Conservation (phyloP, 2,797 vertebrate species). For the Cichlasoma orientale region DNA sequence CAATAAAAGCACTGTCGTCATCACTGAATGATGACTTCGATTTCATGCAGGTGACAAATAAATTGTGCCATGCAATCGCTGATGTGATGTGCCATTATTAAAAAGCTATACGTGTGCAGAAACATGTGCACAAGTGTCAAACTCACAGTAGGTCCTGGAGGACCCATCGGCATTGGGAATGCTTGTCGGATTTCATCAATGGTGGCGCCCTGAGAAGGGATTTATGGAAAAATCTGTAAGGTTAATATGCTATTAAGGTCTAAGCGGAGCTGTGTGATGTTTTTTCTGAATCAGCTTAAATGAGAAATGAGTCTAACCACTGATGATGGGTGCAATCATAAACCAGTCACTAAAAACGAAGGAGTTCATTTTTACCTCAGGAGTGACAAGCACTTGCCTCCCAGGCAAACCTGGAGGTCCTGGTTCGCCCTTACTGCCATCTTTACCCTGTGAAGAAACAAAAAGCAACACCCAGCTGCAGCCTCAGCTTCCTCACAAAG, state of each 20-base stretch:
- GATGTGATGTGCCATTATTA: slow-evolving; percentile 29
- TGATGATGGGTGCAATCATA: not conserved
- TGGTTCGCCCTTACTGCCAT: slow-evolving; percentile 78
- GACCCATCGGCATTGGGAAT: slow-evolving; percentile 81
- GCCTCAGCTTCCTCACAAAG: not conserved
- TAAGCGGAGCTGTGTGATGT: not conserved
- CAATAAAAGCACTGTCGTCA: slow-evolving; percentile 22
- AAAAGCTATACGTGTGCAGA: slow-evolving; percentile 12
- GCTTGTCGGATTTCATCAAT: slow-evolving; percentile 76
- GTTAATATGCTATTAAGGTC: not conserved
- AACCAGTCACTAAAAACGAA: not conserved
- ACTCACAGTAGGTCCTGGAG: slow-evolving; percentile 80
- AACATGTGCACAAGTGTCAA: not conserved
- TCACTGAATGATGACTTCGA: slow-evolving; percentile 27
- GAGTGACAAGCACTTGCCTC: slow-evolving; percentile 72
- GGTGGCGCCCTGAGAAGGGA: slow-evolving; percentile 68
- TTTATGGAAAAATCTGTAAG: not conserved
- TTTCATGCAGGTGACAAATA: not conserved
- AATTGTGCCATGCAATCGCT: slow-evolving; percentile 27
- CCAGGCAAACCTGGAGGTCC: slow-evolving; percentile 82
- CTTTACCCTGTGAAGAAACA: slow-evolving; percentile 71
- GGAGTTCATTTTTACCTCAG: slow-evolving; percentile 70
- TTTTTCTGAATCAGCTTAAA: not conserved
- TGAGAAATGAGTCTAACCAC: not conserved
- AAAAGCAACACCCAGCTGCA: not conserved